Base-by-base conservation (phyloP, 2,113 vertebrate species). In the Bucco capensis region DNA sequence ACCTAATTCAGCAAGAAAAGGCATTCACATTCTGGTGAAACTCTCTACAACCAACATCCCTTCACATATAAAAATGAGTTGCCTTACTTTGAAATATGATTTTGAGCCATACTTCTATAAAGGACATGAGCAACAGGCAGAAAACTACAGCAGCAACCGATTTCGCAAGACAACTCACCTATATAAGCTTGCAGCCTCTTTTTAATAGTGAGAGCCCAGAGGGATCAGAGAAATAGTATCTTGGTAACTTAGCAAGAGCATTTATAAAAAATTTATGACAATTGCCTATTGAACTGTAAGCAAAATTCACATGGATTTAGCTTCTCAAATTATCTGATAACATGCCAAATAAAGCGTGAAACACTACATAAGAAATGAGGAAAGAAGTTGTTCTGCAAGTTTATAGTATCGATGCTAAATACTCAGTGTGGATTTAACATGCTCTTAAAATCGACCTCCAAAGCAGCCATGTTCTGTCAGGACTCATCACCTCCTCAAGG, bases 1-100 rank as follows among this genome's bases (percentile, higher is more conserved):
- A 99, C 99, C 99, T 99, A 30, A 42, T 4, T 22, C 46, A 89
- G 46, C 2, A 56, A 50, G 51, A 88, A 44, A 64, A 64, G 49
- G 31, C 56, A n/a, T 42, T 60, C 60, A 53, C 46, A 35, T 14
- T 44, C 87, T 8, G 3, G 7, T 42, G 15, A 50, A 35, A 56
- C 9, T 28, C 30, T 24, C 38, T 18, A 33, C 4, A 72, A 40
- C 25, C 84, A 69, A 42, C 19, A 69, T 17, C 33, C 78, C 33
- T 61, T n/a, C 33, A 19, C 49, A 27, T 10, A 81, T 2, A 53
- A 74, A 83, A 61, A 42, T 14, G 1, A 75, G 6, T 9, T 51
- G 3, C 19, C 44, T 66, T 67, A 56, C 33, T 86, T 31, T 57
- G 33, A 69, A 84, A 61, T 53, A 61, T 0, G 4, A 49, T 51